Evolutionary conservation across 2,113 vertebrate genomes (phyloP).

Genomic region (Pica pica): DNA sequence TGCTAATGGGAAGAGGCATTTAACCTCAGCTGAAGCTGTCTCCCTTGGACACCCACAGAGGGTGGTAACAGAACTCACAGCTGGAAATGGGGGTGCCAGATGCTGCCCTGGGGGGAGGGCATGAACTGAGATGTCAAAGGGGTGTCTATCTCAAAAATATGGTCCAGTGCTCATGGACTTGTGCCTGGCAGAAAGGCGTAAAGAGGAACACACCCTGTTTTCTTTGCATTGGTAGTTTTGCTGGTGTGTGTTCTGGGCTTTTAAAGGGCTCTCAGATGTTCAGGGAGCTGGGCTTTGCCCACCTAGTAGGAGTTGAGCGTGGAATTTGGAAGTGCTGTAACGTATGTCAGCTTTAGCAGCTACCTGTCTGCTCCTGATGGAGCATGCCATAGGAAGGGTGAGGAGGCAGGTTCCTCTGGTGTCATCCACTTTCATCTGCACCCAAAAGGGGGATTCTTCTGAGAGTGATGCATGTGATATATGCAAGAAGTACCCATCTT

Average conservation of each 20-base stretch:
- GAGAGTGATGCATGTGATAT: not conserved
- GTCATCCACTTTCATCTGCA: not conserved
- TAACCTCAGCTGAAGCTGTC: not conserved
- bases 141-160: not conserved
- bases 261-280: not conserved
- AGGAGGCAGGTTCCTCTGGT: not conserved
- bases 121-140: not conserved
- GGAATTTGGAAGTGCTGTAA: not conserved
- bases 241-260: not conserved
- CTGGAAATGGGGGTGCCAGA: not conserved
- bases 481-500: not conserved
- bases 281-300: not conserved
- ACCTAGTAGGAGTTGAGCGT: not conserved
- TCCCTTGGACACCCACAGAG: not conserved
- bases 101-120: not conserved
- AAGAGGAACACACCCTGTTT: not conserved
- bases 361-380: not conserved
- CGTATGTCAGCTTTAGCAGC: not conserved
- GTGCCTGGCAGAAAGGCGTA: not conserved
- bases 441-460: not conserved
- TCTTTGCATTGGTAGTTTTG: not conserved
- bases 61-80: not conserved
- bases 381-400: not conserved
- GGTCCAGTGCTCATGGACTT: too few relatives aligned
- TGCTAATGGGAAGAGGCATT: not conserved